Evolutionary conservation across 2,888 invertebrate genomes (phyloP), one percentile per base, ranked within the genome.

Genomic region (Falcaria lacertinaria): DNA sequence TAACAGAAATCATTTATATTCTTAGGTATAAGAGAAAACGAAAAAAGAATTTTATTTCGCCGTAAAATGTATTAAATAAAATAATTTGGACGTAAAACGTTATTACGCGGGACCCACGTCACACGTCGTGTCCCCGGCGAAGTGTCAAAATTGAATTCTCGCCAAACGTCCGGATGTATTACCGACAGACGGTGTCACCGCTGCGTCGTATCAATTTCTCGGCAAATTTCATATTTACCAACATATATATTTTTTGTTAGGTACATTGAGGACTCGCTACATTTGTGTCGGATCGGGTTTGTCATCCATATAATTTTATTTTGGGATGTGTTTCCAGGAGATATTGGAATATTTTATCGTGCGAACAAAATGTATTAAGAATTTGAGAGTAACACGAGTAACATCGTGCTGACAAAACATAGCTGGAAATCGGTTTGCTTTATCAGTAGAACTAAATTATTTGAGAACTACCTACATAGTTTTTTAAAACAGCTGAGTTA

Each of bases 111-210:
- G 44, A 48, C 56, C 56, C 62, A 36, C 55, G 53, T 62, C 65
- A 64, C 54, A 44, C 50, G 60, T 54, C 59, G 46, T 50, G 64
- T 60, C 61, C 56, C 25, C 53, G 47, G 57, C 48, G 48, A 59
- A 55, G 61, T 56, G 63, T 57, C 66, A 63, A 70, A 77, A 78
- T 79, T 79, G 76, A 74, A 80, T 80, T 70, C 60, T 62, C 60
- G 44, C 54, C 47, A 62, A 66, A 63, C 60, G 70, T 61, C 70
- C 60, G 63, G 63, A 61, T 59, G 59, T 60, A 73, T 74, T 73
- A 71, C 66, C 48, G 69, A 50, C 71, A 64, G 60, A 59, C 69
- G 66, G 63, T 49, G 64, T 50, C 64, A 64, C 61, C 57, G n/a
- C n/a, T n/a, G n/a, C n/a, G 60, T 67, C 65, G 54, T 51, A 63